phyloP scores from a whole-genome alignment of 2,797 vertebrate species.

The Tinamus major region DNA sequence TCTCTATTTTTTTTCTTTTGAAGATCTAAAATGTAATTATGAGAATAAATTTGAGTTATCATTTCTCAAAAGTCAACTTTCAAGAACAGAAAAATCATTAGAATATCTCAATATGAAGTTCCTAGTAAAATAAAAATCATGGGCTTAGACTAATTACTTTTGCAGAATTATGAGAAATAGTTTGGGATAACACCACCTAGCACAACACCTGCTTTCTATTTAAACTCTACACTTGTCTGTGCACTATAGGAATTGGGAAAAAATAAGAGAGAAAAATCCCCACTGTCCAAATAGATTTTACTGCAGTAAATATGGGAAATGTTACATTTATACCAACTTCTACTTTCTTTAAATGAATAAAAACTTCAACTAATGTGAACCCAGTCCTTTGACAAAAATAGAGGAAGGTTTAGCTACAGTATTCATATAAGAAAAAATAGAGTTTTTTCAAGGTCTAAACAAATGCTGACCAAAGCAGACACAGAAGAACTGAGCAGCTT shows the following conservation, averaged over 20 bases:
- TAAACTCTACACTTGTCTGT: neutral
- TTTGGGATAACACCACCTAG: neutral
- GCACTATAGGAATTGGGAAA: neutral
- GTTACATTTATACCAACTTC: neutral
- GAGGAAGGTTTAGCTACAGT: neutral
- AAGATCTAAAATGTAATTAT: slow-evolving; percentile 16
- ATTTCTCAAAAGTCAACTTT: neutral
- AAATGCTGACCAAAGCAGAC: slow-evolving; percentile 7
- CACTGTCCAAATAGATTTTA: neutral
- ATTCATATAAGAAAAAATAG: neutral
- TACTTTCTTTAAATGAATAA: neutral
- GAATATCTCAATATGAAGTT: neutral
- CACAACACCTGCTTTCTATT: slow-evolving; percentile 8
- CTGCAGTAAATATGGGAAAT: neutral
- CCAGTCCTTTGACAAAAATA: neutral
- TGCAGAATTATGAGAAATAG: neutral
- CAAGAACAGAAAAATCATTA: neutral
- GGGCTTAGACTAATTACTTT: neutral
- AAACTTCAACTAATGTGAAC: neutral
- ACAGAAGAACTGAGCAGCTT: neutral
- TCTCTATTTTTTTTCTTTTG: neutral
- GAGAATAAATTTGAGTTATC: slow-evolving; percentile 30
- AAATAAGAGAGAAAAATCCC: neutral
- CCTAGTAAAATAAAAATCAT: slow-evolving; percentile 10
- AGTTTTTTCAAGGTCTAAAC: neutral